Percentiles rank a stretch among this genome's conserved stretches.
Evolutionary conservation across 2,888 invertebrate species (phyloP).

Genomic region (Xanthorhoe designata): DNA sequence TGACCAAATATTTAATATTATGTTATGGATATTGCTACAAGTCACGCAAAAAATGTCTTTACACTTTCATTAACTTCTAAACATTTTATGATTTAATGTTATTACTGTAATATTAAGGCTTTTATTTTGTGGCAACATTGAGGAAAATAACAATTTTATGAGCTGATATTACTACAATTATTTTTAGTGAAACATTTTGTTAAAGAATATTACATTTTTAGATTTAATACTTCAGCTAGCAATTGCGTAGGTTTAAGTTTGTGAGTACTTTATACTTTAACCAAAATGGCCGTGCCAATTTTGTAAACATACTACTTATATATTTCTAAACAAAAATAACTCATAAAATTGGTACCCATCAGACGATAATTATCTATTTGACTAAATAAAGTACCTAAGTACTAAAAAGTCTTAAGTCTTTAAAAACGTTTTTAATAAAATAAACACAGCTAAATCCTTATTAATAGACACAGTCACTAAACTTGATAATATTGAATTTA

Average conservation of each 20-base stretch:
- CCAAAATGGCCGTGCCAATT: no score
- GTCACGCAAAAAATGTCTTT: conserved; percentile 31
- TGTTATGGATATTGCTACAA: conserved; percentile 22
- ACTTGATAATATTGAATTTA: not conserved
- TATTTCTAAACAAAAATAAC: no score
- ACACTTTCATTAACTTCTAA: conserved; percentile 21
- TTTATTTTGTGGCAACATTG: conserved; percentile 16
- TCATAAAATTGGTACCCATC: no score
- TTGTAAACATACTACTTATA: no score
- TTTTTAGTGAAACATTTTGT: not conserved
- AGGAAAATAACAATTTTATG: conserved; percentile 4
- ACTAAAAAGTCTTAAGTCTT: no score
- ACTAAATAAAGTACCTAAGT: no score
- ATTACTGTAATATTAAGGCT: conserved; percentile 3
- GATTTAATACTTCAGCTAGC: no score
- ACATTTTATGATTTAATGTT: conserved; percentile 10
- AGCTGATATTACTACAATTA: not conserved
- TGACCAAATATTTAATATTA: conserved; percentile 30
- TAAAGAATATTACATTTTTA: not conserved
- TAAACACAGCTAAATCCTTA: not conserved
- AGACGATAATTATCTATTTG: no score
- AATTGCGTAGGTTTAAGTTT: no score
- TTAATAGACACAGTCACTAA: not conserved
- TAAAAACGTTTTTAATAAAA: no score
- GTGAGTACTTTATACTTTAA: no score